Base-by-base conservation (phyloP, 2,797 vertebrate genomes). In the Brotula barbata region DNA sequence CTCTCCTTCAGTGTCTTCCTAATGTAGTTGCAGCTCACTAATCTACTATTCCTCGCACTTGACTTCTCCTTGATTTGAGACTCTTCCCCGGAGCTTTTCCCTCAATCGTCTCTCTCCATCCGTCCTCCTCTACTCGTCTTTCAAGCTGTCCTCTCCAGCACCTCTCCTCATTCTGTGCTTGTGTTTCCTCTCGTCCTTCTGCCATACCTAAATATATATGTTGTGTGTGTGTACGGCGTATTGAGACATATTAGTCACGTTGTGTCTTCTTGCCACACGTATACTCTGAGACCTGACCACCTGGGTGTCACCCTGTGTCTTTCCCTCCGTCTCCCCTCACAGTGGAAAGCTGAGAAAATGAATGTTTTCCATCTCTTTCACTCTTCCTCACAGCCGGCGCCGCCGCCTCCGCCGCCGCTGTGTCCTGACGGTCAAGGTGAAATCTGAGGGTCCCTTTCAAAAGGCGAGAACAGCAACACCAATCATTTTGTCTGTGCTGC, bases 271-370 rank as follows among this genome's bases (percentile, higher is more conserved):
- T 9, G 2, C 49, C 33, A 33, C 52, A 43, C 65, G 31, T 44
- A 42, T 16, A 17, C 60, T 33, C 60, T 45, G 49, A 28, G 67
- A 78, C 64, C 67, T 31, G 14, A 74, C 23, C 66, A 64, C 47
- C 70, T 46, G 64, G 65, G 33, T 43, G 58, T 67, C 41, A 21
- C 65, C 68, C 61, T 34, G 50, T 66, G 47, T 55, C 68, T 48
- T 40, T 51, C 45, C 21, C 47, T 56, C 40, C 7, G 20, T 60
- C 63, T 70, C 49, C 14, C 53, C 59, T 80, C 64, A 14, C 78
- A 53, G 68, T 3, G 42, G 53, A 81, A 62, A 66, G 70, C 77
- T 54, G 67, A 77, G 83, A 77, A 83, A 85, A 82, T 73, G 36
- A 67, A 82, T 80, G 71, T 72, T 83, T 85, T 79, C 69, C 47